Evolutionary conservation across 2,888 invertebrate genomes (phyloP).

Genomic region (Copidosoma aretas): DNA sequence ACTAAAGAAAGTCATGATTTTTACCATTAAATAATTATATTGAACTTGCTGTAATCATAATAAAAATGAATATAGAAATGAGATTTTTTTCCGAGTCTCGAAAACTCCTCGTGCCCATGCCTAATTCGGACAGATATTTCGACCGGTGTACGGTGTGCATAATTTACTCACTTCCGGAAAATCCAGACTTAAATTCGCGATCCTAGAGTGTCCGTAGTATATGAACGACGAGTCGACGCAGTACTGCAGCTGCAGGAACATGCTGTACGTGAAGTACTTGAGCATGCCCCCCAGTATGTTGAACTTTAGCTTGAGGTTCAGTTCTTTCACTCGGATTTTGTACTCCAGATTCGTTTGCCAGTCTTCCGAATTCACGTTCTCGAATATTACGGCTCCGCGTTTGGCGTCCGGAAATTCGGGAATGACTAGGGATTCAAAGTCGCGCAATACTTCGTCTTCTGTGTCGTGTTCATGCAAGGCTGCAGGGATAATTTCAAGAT

Average conservation of each 20-base stretch:
- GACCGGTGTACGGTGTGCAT: too few species aligned
- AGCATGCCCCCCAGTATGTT: neutral
- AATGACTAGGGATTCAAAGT: neutral
- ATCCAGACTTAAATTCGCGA: neutral
- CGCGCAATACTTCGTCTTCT: constrained; percentile 41
- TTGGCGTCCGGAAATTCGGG: neutral
- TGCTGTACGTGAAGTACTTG: neutral
- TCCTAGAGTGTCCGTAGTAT: neutral
- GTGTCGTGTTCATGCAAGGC: constrained; percentile 27
- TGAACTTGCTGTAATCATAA: too few species aligned
- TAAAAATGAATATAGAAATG: too few species aligned
- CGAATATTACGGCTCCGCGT: neutral
- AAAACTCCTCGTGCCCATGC: too few species aligned
- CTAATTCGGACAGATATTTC: too few species aligned
- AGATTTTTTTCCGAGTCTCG: too few species aligned
- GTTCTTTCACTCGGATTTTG: constrained; percentile 5
- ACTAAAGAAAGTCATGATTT: too few species aligned
- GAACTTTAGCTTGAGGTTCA: neutral
- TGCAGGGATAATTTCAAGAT: neutral
- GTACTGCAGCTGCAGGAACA: neutral
- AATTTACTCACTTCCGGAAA: neutral
- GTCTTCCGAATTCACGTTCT: neutral
- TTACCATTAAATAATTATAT: too few species aligned
- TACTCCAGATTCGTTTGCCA: neutral
- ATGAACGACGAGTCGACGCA: constrained; percentile 1